Evolutionary conservation across 2,888 invertebrate genomes (phyloP), one percentile per base, ranked within the genome.

Genomic region (Oscheius myriophilus): DNA sequence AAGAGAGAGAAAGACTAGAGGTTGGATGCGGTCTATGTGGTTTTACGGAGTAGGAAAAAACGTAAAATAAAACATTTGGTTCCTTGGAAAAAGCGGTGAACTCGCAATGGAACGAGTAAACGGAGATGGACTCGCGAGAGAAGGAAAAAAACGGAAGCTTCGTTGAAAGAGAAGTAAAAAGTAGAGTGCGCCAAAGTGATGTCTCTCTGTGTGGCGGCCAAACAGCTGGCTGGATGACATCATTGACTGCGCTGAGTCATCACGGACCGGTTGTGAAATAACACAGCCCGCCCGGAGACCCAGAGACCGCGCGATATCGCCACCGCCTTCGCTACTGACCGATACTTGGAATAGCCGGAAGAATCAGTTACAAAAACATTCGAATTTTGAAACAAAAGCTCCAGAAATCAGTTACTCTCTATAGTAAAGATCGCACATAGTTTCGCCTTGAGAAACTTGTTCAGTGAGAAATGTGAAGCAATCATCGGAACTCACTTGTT

Each of bases 171-270:
- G 57, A 55, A 26, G 61, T 61, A 61, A 61, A 61, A 61, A 61
- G 46, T 49, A 61, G 49, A 45, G 61, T 57, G 57, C 42, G 42
- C 57, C 42, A 41, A 61, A 61, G 39, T 26, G 49, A 61, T 61
- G 61, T 61, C 61, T 49, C 55, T 55, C 18, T 45, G 61, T 61
- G 26, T 49, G 61, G 46, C 61, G 46, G 49, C 61, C 61, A 61
- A 61, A 61, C 61, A 61, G 61, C 61, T 61, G 61, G 61, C 25
- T 61, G 61, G 49, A 61, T 61, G 61, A 61, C 61, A 61, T 61
- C 61, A 61, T 49, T 18, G 59, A 45, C 33, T 11, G 26, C 26
- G 49, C 33, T 61, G 61, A 61, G 25, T 61, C 61, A 61, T 39
- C 61, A 18, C 23, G 49, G 45, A 26, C 46, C 46, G 46, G 61